phyloP scores from a whole-genome alignment of 2,797 vertebrate genomes.

The Cynopterus sphinx region DNA sequence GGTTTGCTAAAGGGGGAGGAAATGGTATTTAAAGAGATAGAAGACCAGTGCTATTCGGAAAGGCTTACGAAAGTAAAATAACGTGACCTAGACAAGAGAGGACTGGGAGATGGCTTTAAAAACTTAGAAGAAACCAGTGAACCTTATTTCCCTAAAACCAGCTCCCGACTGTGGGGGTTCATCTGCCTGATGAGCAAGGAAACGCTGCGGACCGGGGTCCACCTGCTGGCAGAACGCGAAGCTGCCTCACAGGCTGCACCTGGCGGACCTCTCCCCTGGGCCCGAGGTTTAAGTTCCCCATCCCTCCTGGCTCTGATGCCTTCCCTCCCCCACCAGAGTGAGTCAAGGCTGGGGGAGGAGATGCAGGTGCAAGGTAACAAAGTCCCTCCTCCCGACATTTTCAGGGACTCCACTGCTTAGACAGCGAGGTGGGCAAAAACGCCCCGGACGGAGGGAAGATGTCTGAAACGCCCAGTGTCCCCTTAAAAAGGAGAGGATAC shows the following conservation, averaged over 20 bases:
- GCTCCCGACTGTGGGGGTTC: fast-evolving
- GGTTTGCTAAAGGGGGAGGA: neutral
- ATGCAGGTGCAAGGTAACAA: neutral
- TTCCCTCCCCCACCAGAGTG: neutral
- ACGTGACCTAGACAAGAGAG: neutral
- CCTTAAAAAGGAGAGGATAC: neutral
- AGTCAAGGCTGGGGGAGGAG: neutral
- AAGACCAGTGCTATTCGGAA: neutral
- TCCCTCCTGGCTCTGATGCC: neutral
- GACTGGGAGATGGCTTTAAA: neutral
- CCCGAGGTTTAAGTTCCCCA: too few species aligned
- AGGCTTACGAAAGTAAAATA: neutral
- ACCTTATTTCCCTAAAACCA: neutral
- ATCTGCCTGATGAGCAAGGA: fast-evolving
- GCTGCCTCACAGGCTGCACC: neutral
- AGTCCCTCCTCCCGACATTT: neutral
- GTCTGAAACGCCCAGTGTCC: neutral
- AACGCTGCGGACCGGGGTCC: slow-evolving; percentile 61
- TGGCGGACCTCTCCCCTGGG: neutral
- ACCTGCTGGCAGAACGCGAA: slow-evolving; percentile 61
- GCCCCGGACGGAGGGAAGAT: neutral
- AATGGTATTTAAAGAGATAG: neutral
- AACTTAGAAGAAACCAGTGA: neutral
- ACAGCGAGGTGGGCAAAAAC: neutral
- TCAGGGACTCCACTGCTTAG: neutral